phyloP scores from a whole-genome alignment of 2,888 invertebrate genomes.

The Eulithis prunata region DNA sequence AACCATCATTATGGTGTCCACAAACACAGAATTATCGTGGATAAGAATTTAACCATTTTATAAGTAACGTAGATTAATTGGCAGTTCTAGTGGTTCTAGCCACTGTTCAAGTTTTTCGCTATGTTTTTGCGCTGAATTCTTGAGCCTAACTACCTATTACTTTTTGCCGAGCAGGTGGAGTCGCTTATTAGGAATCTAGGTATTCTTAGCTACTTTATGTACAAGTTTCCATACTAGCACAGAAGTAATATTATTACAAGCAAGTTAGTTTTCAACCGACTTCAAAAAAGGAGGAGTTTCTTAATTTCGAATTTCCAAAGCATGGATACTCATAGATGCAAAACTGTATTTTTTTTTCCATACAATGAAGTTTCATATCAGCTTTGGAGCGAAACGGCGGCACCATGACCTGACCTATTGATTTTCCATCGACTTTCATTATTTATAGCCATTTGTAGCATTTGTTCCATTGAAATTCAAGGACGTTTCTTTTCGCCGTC shows the following conservation, averaged over 20 bases:
- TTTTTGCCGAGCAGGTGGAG: slow-evolving; percentile 20
- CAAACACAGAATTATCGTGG: background rate
- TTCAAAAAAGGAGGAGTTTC: no score
- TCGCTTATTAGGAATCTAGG: background rate
- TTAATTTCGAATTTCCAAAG: no score
- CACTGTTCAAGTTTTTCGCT: background rate
- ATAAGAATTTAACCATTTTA: no score
- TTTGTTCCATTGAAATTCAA: slow-evolving; percentile 6
- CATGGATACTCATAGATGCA: no score
- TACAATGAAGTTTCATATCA: slow-evolving; percentile 15
- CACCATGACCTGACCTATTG: slow-evolving; percentile 37
- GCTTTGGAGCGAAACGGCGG: slow-evolving; percentile 19
- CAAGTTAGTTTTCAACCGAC: no score
- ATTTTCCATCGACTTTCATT: slow-evolving; percentile 38
- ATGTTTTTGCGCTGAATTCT: slow-evolving; percentile 2
- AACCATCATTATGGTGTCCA: background rate
- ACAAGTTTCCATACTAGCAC: no score
- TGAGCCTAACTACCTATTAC: slow-evolving; percentile 6
- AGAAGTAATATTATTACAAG: no score
- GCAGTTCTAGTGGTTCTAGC: no score
- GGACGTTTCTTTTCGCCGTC: background rate
- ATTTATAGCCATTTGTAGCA: slow-evolving; percentile 20
- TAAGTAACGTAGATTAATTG: no score
- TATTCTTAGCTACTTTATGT: slow-evolving; percentile 5
- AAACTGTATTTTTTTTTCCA: background rate